phyloP scores from a whole-genome alignment of 2,113 vertebrate species.

The Sander vitreus region DNA sequence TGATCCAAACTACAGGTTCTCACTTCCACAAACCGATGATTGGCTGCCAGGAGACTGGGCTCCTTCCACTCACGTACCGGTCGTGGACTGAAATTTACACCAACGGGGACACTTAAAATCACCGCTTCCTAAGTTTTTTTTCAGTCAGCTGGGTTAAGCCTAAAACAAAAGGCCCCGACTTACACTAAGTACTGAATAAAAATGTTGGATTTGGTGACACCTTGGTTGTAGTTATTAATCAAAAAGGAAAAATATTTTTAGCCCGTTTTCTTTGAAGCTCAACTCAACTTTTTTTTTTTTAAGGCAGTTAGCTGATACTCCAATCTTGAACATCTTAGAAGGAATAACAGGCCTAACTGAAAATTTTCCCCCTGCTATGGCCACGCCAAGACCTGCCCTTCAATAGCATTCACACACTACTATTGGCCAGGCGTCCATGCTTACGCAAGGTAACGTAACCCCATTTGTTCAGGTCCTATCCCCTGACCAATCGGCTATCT shows the following conservation, averaged over 20 bases:
- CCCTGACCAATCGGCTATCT: too few relatives aligned
- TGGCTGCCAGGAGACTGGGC: slow-evolving; percentile 38
- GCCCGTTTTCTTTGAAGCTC: neutral
- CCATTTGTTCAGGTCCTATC: too few relatives aligned
- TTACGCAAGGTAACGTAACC: too few relatives aligned
- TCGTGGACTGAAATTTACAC: neutral
- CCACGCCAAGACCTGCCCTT: too few relatives aligned
- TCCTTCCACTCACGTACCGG: slow-evolving; percentile 12
- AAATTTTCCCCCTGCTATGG: too few relatives aligned
- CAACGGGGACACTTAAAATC: neutral
- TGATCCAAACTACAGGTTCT: neutral
- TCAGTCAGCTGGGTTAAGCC: neutral
- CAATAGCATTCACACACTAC: too few relatives aligned
- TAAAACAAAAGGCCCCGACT: rapidly evolving
- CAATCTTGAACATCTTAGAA: neutral
- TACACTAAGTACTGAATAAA: neutral
- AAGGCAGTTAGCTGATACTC: neutral
- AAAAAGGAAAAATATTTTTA: neutral
- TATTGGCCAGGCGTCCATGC: too few relatives aligned
- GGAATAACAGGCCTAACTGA: neutral
- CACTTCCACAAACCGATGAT: slow-evolving; percentile 39
- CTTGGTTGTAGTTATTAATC: neutral
- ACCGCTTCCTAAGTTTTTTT: neutral
- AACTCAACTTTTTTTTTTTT: neutral
- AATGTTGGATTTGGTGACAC: neutral